Evolutionary conservation across 2,797 vertebrate species (phyloP).

Genomic region (Neostethus bicornis): DNA sequence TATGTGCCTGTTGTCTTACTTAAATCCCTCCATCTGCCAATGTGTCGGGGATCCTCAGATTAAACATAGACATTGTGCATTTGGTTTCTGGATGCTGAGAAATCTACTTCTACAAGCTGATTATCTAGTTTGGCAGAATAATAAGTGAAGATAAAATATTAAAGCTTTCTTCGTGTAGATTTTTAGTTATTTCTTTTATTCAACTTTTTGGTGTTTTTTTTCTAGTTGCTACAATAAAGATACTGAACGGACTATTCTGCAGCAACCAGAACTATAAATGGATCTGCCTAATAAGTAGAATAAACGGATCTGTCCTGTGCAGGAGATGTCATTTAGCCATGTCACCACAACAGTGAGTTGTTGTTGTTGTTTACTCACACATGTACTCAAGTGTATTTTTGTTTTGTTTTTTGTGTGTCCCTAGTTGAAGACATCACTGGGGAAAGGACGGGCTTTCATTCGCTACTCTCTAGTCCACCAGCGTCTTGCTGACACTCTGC

Average conservation of each 20-base stretch:
- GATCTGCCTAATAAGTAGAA: background rate
- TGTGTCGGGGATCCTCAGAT: constrained; percentile 25
- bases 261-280: background rate
- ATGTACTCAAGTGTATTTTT: background rate
- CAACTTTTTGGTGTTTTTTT: background rate
- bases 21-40: constrained; percentile 72
- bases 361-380: background rate
- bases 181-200: background rate
- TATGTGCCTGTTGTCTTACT: constrained; percentile 45
- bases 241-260: background rate
- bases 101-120: constrained; percentile 4
- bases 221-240: background rate
- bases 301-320: background rate
- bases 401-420: constrained; percentile 33
- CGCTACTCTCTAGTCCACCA: constrained; percentile 95
- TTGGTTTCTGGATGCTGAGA: constrained; percentile 11
- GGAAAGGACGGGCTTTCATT: constrained; percentile 94
- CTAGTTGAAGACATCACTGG: constrained; percentile 93
- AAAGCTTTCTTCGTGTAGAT: background rate
- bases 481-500: constrained; percentile 93
- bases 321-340: background rate
- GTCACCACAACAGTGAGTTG: background rate
- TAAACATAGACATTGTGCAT: constrained; percentile 15
- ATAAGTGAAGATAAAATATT: background rate
- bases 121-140: background rate